A percentile compares a stretch with the other conserved stretches of the same genome.
Conservation (phyloP, 2,113 vertebrate species). For the Grammomys surdaster region DNA sequence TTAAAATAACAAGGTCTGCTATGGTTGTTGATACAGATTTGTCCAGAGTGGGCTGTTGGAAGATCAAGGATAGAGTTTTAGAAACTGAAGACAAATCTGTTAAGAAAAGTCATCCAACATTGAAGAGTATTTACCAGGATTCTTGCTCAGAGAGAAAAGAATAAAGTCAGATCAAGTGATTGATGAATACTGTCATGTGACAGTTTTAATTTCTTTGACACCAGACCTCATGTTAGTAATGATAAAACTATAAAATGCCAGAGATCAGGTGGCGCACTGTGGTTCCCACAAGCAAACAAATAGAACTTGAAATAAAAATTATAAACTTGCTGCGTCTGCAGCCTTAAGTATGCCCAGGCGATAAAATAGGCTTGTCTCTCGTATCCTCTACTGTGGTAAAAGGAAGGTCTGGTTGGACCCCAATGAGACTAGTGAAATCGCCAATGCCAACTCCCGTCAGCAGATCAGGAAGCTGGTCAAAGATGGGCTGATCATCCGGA, state of each 20-base stretch:
- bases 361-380: too few species aligned
- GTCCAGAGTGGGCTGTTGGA: neutral
- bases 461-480: too few species aligned
- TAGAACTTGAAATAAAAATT: neutral
- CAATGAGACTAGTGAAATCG: too few species aligned
- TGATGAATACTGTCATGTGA: neutral
- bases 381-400: too few species aligned
- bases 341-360: too few species aligned
- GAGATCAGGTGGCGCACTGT: neutral
- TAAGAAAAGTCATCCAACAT: slow-evolving; percentile 28
- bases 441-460: too few species aligned
- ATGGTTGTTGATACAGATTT: neutral
- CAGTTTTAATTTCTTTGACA: neutral
- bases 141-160: slow-evolving; percentile 32
- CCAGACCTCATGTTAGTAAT: neutral
- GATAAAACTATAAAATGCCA: neutral
- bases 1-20: neutral
- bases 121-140: slow-evolving; percentile 14
- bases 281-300: neutral
- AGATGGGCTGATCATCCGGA: too few species aligned
- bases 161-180: neutral
- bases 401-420: too few species aligned
- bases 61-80: slow-evolving; percentile 39
- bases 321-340: neutral
- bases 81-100: neutral